Percentiles rank a stretch among this genome's conserved stretches.
Evolutionary conservation across 2,888 invertebrate species (phyloP).

Genomic region (Drosophila percnosoma): DNA sequence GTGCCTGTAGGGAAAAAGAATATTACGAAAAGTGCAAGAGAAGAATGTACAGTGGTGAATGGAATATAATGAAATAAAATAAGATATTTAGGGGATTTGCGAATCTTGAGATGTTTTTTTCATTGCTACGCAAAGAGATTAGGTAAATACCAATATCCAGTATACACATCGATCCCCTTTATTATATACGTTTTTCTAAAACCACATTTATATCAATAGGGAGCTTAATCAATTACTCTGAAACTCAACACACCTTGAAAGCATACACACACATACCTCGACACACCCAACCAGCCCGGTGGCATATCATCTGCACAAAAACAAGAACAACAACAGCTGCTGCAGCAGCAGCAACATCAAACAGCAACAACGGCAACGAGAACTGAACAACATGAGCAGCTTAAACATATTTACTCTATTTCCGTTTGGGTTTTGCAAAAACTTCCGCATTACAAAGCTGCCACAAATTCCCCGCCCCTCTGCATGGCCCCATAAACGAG

Average conservation of each 20-base stretch:
- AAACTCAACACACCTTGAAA: constrained; percentile 18
- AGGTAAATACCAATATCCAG: background rate
- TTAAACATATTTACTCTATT: constrained; percentile 80
- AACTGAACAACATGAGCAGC: constrained; percentile 57
- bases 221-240: constrained; percentile 58
- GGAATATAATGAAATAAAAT: background rate
- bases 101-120: background rate
- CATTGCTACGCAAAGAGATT: background rate
- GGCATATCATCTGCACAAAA: constrained; percentile 34
- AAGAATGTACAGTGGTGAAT: background rate
- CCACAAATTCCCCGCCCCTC: constrained; percentile 70
- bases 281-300: background rate
- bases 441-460: constrained; percentile 80
- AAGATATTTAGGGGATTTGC: background rate
- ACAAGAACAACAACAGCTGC: background rate
- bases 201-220: constrained; percentile 22
- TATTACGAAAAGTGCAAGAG: background rate
- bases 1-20: constrained; percentile 69
- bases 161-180: background rate
- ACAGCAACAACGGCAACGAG: constrained; percentile 24
- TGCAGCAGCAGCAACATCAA: constrained; percentile 1
- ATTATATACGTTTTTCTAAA: background rate
- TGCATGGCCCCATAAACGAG: constrained; percentile 12
- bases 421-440: constrained; percentile 79
- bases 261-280: background rate